Conservation (phyloP, 1,140 invertebrate species). For the Lamellibrachia luymesi region DNA sequence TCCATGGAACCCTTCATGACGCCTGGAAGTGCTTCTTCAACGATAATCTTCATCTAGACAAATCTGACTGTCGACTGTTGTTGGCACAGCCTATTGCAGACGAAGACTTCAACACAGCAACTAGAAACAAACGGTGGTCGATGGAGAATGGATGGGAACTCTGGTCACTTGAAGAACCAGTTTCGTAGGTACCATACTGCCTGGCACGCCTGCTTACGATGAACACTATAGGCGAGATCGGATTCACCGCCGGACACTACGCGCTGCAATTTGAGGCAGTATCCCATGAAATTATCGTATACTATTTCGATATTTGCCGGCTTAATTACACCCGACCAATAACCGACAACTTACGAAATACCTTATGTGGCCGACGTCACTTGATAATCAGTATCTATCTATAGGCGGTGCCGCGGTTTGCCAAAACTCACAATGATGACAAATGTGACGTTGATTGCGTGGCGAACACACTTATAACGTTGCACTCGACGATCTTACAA, state of each 20-base stretch:
- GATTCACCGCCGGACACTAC: conserved; percentile 13
- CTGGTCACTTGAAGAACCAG: background rate
- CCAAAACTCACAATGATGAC: background rate
- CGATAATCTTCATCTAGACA: background rate
- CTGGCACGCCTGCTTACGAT: background rate
- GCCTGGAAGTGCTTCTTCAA: background rate
- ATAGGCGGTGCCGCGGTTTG: background rate
- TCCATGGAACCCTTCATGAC: background rate
- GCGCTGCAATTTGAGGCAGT: background rate
- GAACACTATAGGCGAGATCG: conserved; percentile 16
- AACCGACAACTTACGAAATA: background rate
- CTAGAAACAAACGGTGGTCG: background rate
- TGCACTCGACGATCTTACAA: background rate
- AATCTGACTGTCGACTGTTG: background rate
- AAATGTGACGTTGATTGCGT: conserved; percentile 8
- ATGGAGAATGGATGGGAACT: background rate
- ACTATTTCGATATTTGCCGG: background rate
- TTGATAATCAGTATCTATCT: background rate
- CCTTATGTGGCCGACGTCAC: background rate
- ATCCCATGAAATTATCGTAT: background rate
- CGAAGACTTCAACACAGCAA: background rate
- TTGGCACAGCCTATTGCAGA: background rate
- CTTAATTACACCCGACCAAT: background rate
- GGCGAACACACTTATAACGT: background rate
- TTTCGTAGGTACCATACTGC: background rate